Base-by-base conservation (phyloP, 2,888 invertebrate genomes). In the Ormyrus pomaceus region DNA sequence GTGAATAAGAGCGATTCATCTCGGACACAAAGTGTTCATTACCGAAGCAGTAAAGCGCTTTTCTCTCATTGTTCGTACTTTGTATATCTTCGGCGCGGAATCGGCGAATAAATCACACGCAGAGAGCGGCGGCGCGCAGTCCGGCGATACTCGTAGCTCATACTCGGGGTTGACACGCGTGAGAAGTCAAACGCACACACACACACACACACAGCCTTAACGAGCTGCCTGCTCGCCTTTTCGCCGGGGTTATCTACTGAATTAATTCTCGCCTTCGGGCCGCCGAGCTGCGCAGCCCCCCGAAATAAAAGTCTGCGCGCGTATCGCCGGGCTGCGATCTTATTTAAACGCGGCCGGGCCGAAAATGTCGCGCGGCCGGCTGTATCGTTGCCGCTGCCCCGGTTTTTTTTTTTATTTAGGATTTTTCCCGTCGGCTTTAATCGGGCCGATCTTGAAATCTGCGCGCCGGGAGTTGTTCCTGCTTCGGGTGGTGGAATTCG, bases 21-120 rank as follows among this genome's bases (percentile, higher is more conserved):
- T 70, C 58, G 19, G 6, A 4, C 56, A 58, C 45, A 46, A 58
- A 65, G 56, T 50, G 65, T 13, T 51, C 58, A 74, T 51, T 65
- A 59, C 58, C 10, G 50, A 50, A 65, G 2, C n/a, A 11, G 13
- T 7, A 68, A 59, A 7, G 59, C 48, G 6, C 10, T 48, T 73
- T 64, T 73, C 11, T 62, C 62, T 64, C 62, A 73, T 64, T 55
- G 69, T 50, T 55, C 19, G 45, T 6, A 56, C 9, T 1, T 11
- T 55, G 53, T n/a, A 66, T 66, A 71, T 77, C 77, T 11, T 34
- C 10, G 50, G 3, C 48, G 11, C 6, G 6, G 59, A 61, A 73
- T 73, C 68, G 55, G 48, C 61, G 50, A 68, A 68, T 78, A 78
- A 78, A 78, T 78, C 73, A 78, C 68, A 50, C 61, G 45, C 64